Evolutionary conservation across 2,888 invertebrate species (phyloP).

Genomic region (Lasioglossum marginatum): DNA sequence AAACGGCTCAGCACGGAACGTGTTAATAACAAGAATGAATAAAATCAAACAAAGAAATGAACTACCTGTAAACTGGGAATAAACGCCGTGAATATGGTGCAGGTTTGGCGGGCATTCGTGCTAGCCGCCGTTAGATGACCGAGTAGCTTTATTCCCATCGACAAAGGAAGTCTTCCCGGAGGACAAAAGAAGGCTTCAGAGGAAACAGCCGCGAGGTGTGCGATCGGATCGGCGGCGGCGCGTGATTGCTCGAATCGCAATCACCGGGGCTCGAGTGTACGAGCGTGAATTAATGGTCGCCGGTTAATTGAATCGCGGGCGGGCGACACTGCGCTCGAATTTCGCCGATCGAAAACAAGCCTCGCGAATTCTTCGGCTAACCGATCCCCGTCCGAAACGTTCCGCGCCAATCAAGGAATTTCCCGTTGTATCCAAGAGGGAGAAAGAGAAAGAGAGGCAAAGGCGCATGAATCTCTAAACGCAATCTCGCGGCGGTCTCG

Average conservation of each 20-base stretch:
- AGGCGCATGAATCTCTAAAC: constrained; percentile 19
- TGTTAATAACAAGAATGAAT: too few relatives aligned
- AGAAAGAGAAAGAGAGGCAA: background rate
- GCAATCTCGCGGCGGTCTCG: constrained; percentile 21
- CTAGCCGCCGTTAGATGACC: too few relatives aligned
- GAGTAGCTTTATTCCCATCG: background rate
- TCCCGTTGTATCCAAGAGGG: background rate
- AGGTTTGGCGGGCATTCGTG: too few relatives aligned
- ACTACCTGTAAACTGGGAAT: too few relatives aligned
- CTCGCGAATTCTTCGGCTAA: background rate
- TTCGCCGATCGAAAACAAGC: background rate
- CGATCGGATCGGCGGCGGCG: constrained; percentile 16
- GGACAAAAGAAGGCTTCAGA: background rate
- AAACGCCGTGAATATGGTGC: too few relatives aligned
- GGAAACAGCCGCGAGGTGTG: background rate
- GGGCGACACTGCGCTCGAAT: background rate
- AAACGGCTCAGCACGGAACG: too few relatives aligned
- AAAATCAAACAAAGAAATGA: too few relatives aligned
- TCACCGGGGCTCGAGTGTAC: constrained; percentile 24
- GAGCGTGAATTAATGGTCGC: constrained; percentile 41
- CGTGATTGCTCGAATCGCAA: constrained; percentile 44
- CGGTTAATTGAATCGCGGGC: constrained; percentile 45
- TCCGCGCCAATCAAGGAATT: background rate
- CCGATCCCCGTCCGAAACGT: background rate
- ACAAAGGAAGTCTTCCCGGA: background rate